Percentiles rank a stretch among this genome's conserved stretches.
phyloP scores from a whole-genome alignment of 2,888 invertebrate genomes.

The Octonoba sinensis region DNA sequence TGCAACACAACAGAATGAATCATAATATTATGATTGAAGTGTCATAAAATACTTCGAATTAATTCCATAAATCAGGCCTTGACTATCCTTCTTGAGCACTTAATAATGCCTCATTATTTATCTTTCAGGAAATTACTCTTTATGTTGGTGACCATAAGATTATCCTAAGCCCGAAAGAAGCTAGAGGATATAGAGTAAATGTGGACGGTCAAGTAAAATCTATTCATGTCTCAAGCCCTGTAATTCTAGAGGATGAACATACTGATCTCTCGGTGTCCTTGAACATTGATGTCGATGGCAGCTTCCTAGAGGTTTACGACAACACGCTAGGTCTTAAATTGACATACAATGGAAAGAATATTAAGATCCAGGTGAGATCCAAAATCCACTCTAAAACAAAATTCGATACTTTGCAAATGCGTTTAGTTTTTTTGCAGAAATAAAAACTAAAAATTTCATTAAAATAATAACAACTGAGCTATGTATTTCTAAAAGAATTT shows the following conservation, averaged over 20 bases:
- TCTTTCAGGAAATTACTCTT: slow-evolving; percentile 21
- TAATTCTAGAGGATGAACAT: slow-evolving; percentile 1
- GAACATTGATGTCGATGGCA: neutral
- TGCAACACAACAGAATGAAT: too few species aligned
- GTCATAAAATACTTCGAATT: too few species aligned
- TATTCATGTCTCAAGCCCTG: neutral
- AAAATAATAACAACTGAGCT: neutral
- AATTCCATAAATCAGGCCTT: too few species aligned
- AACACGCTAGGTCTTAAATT: slow-evolving; percentile 36
- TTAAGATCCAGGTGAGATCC: slow-evolving; percentile 47
- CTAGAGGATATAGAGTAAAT: neutral
- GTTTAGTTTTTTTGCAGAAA: neutral
- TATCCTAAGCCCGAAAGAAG: slow-evolving; percentile 17
- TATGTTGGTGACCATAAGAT: slow-evolving; percentile 22
- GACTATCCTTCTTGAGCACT: too few species aligned
- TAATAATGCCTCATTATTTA: neutral
- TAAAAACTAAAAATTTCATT: neutral
- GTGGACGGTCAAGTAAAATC: neutral
- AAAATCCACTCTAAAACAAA: too few species aligned
- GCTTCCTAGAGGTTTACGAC: too few species aligned
- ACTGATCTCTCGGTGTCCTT: neutral
- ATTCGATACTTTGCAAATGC: too few species aligned
- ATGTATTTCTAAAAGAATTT: neutral
- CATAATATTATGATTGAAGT: too few species aligned
- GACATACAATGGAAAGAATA: slow-evolving; percentile 60